Evolutionary conservation across 2,888 invertebrate genomes (phyloP).

Genomic region (Agrotis ipsilon): DNA sequence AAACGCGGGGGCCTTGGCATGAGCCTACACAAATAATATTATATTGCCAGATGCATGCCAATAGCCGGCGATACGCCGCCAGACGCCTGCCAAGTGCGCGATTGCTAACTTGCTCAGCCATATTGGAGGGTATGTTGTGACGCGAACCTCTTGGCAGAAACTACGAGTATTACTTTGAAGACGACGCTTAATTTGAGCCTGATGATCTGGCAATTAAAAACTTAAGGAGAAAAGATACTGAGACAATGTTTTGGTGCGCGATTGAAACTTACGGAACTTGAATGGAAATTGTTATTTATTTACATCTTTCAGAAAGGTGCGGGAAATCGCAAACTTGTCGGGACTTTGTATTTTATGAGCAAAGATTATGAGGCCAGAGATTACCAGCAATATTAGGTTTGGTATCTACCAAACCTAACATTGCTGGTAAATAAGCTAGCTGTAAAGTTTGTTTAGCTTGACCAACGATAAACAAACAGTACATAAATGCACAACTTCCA

Average conservation of each 20-base stretch:
- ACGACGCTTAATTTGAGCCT: conserved; percentile 23
- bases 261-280: not conserved
- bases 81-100: conserved; percentile 79
- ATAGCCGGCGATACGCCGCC: conserved; percentile 75
- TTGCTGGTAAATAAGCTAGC: not conserved
- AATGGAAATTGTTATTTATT: not conserved
- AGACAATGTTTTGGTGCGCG: not conserved
- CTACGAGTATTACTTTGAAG: conserved; percentile 35
- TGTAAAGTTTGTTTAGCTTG: not conserved
- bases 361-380: no score
- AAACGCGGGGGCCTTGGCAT: conserved; percentile 81
- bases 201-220: conserved; percentile 38
- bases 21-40: conserved; percentile 89
- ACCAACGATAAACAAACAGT: not conserved
- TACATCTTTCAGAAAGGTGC: not conserved
- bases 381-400: no score
- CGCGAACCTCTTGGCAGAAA: conserved; percentile 54
- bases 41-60: conserved; percentile 88
- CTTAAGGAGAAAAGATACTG: not conserved
- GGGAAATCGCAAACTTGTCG: not conserved
- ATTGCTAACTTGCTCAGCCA: conserved; percentile 74
- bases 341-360: no score
- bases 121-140: conserved; percentile 65
- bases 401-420: not conserved
- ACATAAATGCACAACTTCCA: conserved; percentile 7